Conservation (phyloP, 2,113 vertebrate genomes). For the Urocynchramus pylzowi region DNA sequence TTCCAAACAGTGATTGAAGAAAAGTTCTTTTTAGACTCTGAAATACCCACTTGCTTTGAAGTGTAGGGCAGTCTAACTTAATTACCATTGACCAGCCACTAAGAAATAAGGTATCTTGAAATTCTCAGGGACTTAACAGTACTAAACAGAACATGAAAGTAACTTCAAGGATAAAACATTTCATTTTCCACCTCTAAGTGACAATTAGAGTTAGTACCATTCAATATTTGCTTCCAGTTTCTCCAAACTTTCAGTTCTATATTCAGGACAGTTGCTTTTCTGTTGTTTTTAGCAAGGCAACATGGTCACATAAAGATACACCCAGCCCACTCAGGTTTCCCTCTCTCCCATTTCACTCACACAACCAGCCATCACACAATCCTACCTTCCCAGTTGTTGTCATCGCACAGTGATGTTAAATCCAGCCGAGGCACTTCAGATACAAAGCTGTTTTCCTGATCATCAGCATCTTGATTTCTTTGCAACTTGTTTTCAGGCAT, state of each 20-base stretch:
- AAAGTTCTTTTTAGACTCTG: background rate
- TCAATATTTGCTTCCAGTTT: background rate
- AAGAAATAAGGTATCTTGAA: background rate
- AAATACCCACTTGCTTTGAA: background rate
- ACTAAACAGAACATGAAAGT: background rate
- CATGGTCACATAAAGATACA: background rate
- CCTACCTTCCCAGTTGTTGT: constrained; percentile 91
- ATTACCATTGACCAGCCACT: background rate
- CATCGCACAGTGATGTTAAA: constrained; percentile 82
- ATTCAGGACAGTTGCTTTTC: background rate
- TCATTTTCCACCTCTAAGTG: background rate
- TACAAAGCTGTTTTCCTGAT: constrained; percentile 75
- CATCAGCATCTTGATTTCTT: constrained; percentile 71
- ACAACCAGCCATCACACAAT: background rate
- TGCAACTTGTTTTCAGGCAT: constrained; percentile 77
- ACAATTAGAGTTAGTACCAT: background rate
- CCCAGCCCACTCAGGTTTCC: background rate
- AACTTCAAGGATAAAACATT: background rate
- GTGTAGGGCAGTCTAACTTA: background rate
- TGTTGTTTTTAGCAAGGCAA: background rate
- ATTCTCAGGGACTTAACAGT: background rate
- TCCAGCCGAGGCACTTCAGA: constrained; percentile 85
- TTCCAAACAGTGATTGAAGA: background rate
- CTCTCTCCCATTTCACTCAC: background rate
- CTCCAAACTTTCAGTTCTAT: background rate